Evolutionary conservation across 92 coral and sea anemone genomes (phyloP), one percentile per base, ranked within the genome.

Genomic region (Chrysogorgia sp.): DNA sequence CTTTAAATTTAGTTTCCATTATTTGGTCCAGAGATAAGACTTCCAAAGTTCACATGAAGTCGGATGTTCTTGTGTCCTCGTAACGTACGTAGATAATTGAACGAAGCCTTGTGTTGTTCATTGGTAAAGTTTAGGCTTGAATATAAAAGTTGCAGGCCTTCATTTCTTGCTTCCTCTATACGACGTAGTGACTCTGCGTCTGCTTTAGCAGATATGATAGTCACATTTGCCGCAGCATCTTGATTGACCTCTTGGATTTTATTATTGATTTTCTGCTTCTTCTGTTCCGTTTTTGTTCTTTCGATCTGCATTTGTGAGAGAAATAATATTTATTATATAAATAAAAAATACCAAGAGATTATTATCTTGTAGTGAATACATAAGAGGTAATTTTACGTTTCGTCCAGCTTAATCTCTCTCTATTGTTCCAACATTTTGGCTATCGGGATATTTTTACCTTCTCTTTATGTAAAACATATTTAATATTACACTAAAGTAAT

Each of bases 241-340:
- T 92, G 90, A 31, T 77, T 58, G 35, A 92, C 90, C 79, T 90
- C 94, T 13, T 82, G 77, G 35, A 93, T 93, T 65, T 83, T 88
- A 81, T 92, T 92, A 62, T 79, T 69, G 28, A 90, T 65, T 70
- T 75, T 81, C 86, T 87, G 88, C 76, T 81, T 87, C 58, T 67
- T 80, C 37, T 90, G 92, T 7, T 92, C 97, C 0, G 96, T 92
- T 67, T 87, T 88, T 75, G 85, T 90, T 35, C 90, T 91, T 15
- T 68, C 97, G 74, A 92, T 90, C 97, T 92, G 65, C 1, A 29
- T 31, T 0, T 19, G n/a, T 3, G 3, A 20, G 3, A 35, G 0
- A 34, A 29, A 33, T n/a, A n/a, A n/a, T n/a, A n/a, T n/a, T n/a
- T n/a, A n/a, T n/a, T n/a, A n/a, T n/a, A n/a, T n/a, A n/a, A n/a